Base-by-base conservation (phyloP, 2,888 invertebrate genomes). In the Mimachlamys varia region DNA sequence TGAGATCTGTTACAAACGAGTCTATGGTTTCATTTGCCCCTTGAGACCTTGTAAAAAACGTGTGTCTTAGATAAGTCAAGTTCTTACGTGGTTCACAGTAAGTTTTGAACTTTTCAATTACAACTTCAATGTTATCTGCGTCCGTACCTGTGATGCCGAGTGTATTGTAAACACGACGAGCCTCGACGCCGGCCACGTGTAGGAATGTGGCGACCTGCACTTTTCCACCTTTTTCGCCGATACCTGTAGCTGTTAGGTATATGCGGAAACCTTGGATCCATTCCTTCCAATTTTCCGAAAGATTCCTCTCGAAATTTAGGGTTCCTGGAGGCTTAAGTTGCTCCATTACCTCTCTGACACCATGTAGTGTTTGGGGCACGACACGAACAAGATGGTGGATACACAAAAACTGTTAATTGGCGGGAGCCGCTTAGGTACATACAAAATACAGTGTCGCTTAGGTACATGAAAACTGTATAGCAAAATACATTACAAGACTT, bases 91-190 rank as follows among this genome's bases (percentile, higher is more conserved):
- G 92, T 27, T 58, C 88, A 44, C 90, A 91, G 88, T 91, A 91
- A 12, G 53, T 22, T 87, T 92, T 91, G 55, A 89, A 90, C 87
- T 92, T 89, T 22, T 87, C 49, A 0, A 19, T 27, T 15, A 92
- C 44, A 55, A 88, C 0, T 58, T 88, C n/a, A n/a, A n/a, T n/a
- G n/a, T n/a, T n/a, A n/a, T n/a, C n/a, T n/a, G n/a, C n/a, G n/a
- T n/a, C n/a, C n/a, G n/a, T n/a, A n/a, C 88, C 88, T 19, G 50
- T 55, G 33, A 58, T 62, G 37, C 44, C 37, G 87, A 92, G 91
- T 44, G 62, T 91, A 50, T 92, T 92, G 53, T 62, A 92, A 37
- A 92, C 89, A 27, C 91, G 91, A 17, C 89, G 33, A 19, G 92
- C 90, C 88, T 89, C 89, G 2, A 38, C n/a, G 15, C 89, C 89